Evolutionary conservation across 2,113 vertebrate genomes (phyloP).

Genomic region (Dipodomys spectabilis): DNA sequence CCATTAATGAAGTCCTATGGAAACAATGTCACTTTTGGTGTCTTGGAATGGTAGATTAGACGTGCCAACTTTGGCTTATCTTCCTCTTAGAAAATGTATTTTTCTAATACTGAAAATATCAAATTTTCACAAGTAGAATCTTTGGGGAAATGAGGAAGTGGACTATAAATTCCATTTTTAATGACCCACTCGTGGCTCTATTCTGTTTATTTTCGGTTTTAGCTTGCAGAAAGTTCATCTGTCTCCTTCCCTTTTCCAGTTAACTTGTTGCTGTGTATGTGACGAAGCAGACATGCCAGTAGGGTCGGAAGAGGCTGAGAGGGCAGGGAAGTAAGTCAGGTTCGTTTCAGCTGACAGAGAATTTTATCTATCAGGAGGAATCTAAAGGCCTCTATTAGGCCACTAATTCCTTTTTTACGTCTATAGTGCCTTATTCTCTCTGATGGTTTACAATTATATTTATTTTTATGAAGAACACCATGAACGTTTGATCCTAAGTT

Average conservation of each 20-base stretch:
- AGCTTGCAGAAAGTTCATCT: constrained; percentile 22
- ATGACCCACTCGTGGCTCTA: constrained; percentile 51
- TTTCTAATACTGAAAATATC: constrained; percentile 71
- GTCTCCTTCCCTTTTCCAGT: background rate
- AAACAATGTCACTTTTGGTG: background rate
- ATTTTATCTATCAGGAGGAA: background rate
- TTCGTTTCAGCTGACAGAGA: constrained; percentile 32
- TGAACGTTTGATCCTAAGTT: constrained; percentile 49
- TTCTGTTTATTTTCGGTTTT: constrained; percentile 70
- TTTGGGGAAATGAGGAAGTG: constrained; percentile 71
- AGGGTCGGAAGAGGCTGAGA: background rate
- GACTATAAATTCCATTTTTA: constrained; percentile 71
- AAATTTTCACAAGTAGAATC: constrained; percentile 73
- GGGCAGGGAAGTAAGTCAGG: constrained; percentile 14
- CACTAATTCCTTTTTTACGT: constrained; percentile 42
- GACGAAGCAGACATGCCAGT: background rate
- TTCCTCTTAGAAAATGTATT: constrained; percentile 58
- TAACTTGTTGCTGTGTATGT: background rate
- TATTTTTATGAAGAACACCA: constrained; percentile 36
- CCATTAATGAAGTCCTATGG: background rate
- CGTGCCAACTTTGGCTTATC: constrained; percentile 30
- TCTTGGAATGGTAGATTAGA: constrained; percentile 20
- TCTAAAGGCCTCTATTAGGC: constrained; percentile 54
- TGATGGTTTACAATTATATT: constrained; percentile 54
- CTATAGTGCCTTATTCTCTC: background rate